Evolutionary conservation across 1,140 invertebrate species (phyloP).

Genomic region (Polypedilum pembai): DNA sequence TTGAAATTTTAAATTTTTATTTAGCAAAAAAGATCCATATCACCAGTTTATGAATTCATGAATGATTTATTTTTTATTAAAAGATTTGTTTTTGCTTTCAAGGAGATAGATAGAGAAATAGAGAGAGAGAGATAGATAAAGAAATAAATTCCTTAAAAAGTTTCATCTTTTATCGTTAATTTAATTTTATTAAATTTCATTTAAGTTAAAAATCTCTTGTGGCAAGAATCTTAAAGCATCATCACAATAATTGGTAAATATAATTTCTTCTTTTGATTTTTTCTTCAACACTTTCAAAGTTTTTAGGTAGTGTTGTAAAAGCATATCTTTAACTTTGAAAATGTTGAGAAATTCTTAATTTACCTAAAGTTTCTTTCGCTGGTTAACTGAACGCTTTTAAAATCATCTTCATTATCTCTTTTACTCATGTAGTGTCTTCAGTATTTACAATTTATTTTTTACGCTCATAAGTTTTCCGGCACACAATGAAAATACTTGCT

Average conservation of each 20-base stretch:
- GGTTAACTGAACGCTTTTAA: not conserved
- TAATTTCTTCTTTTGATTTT: not conserved
- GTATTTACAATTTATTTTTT: not conserved
- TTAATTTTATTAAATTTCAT: not conserved
- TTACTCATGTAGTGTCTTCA: not conserved
- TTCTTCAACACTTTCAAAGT: too few relatives aligned
- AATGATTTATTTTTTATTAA: too few relatives aligned
- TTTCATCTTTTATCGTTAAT: not conserved
- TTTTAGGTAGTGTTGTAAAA: too few relatives aligned
- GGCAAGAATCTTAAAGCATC: constrained; percentile 11
- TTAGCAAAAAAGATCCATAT: not conserved
- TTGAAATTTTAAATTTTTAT: not conserved
- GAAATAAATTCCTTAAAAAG: constrained; percentile 4
- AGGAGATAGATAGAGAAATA: not conserved
- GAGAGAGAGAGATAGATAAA: not conserved
- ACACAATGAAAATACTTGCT: constrained; percentile 13
- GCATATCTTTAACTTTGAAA: too few relatives aligned
- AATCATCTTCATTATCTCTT: not conserved
- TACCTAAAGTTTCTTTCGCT: not conserved
- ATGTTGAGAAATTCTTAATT: too few relatives aligned
- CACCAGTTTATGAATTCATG: not conserved
- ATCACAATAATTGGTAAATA: constrained; percentile 18
- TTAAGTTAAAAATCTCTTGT: constrained; percentile 19
- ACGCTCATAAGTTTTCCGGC: constrained; percentile 1
- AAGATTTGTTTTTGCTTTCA: not conserved